Percentiles rank a stretch among this genome's conserved stretches.
phyloP scores from a whole-genome alignment of 2,888 invertebrate genomes.

The Emmelina monodactyla region DNA sequence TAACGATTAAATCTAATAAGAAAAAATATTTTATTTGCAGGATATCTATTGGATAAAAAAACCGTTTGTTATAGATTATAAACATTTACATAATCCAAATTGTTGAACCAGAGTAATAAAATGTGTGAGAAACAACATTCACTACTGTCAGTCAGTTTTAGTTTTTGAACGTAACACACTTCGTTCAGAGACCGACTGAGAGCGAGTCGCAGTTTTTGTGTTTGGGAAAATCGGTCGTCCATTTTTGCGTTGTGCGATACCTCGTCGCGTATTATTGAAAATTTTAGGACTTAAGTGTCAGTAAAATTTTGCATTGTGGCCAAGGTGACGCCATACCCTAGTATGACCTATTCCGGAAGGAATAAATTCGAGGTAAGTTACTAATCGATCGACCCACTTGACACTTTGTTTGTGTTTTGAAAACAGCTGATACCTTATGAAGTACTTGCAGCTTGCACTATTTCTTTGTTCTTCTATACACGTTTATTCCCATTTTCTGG shows the following conservation, averaged over 20 bases:
- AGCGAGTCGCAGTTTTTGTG: background rate
- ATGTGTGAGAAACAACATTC: too few species aligned
- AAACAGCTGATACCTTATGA: constrained; percentile 67
- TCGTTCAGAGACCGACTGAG: background rate
- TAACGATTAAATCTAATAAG: too few species aligned
- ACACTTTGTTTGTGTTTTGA: constrained; percentile 52
- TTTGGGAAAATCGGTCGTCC: background rate
- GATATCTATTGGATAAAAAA: too few species aligned
- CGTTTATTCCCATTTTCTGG: constrained; percentile 20
- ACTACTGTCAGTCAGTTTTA: too few species aligned
- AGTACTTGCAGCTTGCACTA: constrained; percentile 14
- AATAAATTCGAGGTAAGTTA: constrained; percentile 70
- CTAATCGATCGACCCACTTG: constrained; percentile 22
- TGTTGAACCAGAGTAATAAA: too few species aligned
- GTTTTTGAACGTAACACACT: too few species aligned
- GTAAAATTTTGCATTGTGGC: constrained; percentile 51
- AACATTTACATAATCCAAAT: too few species aligned
- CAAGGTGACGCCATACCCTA: constrained; percentile 58
- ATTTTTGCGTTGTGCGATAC: background rate
- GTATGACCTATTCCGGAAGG: constrained; percentile 70
- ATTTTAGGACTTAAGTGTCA: constrained; percentile 21
- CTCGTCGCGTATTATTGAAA: constrained; percentile 13
- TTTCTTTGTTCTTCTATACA: constrained; percentile 40
- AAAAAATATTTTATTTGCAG: too few species aligned
- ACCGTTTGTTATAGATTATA: too few species aligned